Evolutionary conservation across 2,113 vertebrate genomes (phyloP), one percentile per base, ranked within the genome.

Genomic region (Otis tarda): DNA sequence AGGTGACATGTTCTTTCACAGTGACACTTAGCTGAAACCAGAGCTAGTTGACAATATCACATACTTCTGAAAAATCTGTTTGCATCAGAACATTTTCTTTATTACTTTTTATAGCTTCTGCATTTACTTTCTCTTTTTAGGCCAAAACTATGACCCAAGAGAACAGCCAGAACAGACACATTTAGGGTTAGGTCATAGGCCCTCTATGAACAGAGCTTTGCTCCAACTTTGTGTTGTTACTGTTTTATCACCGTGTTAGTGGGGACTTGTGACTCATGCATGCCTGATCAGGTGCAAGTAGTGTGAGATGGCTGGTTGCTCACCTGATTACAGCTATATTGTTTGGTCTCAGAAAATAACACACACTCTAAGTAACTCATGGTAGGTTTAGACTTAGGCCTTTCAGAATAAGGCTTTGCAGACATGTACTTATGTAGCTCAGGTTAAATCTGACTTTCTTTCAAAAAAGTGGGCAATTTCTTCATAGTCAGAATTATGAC

Each of bases 361-460:
- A 0, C 23, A 47, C 14, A 3, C 7, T 47, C 30, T 21, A 31
- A 64, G 12, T n/a, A 70, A 68, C 7, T 45, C 20, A 31, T 22
- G 14, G 10, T 45, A 71, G 10, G 6, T 59, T 90, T 57, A 73
- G 59, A 73, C 10, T 39, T 39, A 20, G 13, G 7, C 12, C 31
- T 23, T 75, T 60, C 7, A 52, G 65, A 75, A 63, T 10, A 67
- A 69, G 30, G 21, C n/a, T 68, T 11, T 71, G n/a, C 4, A 67
- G n/a, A 28, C 21, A 35, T 4, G 9, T 23, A 27, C 0, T 1
- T 23, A 27, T 0, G 0, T 22, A 35, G 4, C 21, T 77, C 21
- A 31, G 27, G 15, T 85, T 82, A 75, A 70, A 86, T 59, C 12
- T 64, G 5, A 47, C 12, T 89, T 93, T 57, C 12, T 50, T 61